These are phyloP conservation scores for Ptychadena robeensis DNA, from an alignment of 2,797 vertebrate species.

Conservation along the genomic window DNA sequence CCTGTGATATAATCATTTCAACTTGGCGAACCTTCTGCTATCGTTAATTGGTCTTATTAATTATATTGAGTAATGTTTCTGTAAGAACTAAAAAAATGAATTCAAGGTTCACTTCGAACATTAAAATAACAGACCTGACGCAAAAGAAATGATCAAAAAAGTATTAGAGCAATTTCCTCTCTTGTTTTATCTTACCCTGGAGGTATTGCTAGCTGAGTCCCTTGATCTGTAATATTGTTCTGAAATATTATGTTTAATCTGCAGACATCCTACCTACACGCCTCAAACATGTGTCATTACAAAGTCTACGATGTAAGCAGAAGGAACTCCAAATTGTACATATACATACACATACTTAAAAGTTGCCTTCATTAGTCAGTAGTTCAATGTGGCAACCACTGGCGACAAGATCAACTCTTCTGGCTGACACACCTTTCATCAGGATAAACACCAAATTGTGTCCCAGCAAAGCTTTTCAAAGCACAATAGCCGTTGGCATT, in stretches of 20 bases:
- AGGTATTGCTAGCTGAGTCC: slow-evolving; percentile 38
- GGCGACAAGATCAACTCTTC: slow-evolving; percentile 41
- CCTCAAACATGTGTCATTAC: slow-evolving; percentile 55
- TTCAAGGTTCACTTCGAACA: slow-evolving; percentile 21
- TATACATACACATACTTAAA: slow-evolving; percentile 40
- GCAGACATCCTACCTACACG: slow-evolving; percentile 48
- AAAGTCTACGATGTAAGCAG: slow-evolving; percentile 48
- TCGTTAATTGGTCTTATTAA: not conserved
- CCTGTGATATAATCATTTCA: not conserved
- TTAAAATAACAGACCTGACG: slow-evolving; percentile 1
- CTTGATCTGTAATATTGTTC: slow-evolving; percentile 53
- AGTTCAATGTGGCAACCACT: slow-evolving; percentile 43
- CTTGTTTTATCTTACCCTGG: slow-evolving; percentile 45
- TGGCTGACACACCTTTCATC: slow-evolving; percentile 55
- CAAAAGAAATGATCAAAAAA: slow-evolving; percentile 38
- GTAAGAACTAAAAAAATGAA: not conserved
- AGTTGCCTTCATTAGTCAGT: slow-evolving; percentile 35
- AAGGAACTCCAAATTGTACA: slow-evolving; percentile 38
- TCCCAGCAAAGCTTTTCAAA: slow-evolving; percentile 47
- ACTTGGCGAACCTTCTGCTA: not conserved
- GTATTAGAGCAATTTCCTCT: slow-evolving; percentile 57
- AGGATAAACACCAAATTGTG: slow-evolving; percentile 52
- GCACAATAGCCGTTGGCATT: slow-evolving; percentile 53
- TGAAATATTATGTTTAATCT: slow-evolving; percentile 54
- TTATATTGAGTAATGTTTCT: not conserved